A percentile compares a stretch with the other conserved stretches of the same genome.
phyloP scores from a whole-genome alignment of 1,140 invertebrate genomes.

The Delia radicum region DNA sequence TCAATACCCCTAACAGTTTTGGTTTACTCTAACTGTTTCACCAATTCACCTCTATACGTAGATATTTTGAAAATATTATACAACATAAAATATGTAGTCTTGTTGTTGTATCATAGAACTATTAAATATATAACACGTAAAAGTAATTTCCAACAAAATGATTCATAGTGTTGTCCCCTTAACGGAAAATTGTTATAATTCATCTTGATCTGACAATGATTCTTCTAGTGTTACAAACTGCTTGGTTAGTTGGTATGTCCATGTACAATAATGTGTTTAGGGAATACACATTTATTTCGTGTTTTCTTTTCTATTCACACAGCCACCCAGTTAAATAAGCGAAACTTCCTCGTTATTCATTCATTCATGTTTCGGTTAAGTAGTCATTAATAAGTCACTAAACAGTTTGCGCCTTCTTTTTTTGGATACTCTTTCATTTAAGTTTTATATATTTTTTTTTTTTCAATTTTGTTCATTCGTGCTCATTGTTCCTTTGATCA shows the following conservation, averaged over 20 bases:
- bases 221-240: background rate
- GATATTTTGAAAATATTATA: too few species aligned
- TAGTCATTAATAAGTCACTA: slow-evolving; percentile 18
- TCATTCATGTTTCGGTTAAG: slow-evolving; percentile 15
- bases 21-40: too few species aligned
- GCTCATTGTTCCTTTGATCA: background rate
- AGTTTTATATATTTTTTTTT: background rate
- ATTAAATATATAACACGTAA: slow-evolving; percentile 9
- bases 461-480: background rate
- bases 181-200: slow-evolving; percentile 8
- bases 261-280: background rate
- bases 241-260: too few species aligned
- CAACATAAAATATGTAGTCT: too few species aligned
- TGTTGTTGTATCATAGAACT: background rate
- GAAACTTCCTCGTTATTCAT: background rate
- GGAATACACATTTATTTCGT: too few species aligned
- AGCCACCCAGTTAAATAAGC: background rate
- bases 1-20: too few species aligned
- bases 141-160: slow-evolving; percentile 19
- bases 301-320: background rate
- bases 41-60: too few species aligned
- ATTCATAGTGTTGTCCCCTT: slow-evolving; percentile 11
- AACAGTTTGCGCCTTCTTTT: background rate
- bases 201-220: slow-evolving; percentile 4
- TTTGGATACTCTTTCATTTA: background rate